Base-by-base conservation (phyloP, 2,797 vertebrate genomes). In the Dendrocincla tyrannina region DNA sequence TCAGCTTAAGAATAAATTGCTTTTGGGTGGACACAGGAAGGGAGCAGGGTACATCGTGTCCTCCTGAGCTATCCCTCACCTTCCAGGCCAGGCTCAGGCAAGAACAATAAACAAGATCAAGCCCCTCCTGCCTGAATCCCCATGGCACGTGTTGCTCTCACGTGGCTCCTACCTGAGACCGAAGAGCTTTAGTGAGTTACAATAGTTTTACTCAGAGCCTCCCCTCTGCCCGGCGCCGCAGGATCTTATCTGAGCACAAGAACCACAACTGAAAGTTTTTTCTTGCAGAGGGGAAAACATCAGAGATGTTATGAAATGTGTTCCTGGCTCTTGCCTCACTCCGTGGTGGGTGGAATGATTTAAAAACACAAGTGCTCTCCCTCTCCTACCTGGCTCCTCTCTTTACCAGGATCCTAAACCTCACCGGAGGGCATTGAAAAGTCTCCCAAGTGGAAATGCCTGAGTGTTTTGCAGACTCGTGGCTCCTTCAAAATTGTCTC, bases 91-190 rank as follows among this genome's bases (percentile, higher is more conserved):
- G 41, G 76, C 28, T 42, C 56, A 35, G 60, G 42, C 66, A 88
- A 77, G 83, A 96, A 91, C 59, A 96, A 74, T 69, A 93, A 96
- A 91, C 89, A 95, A 56, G 32, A 84, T 42, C 69, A 67, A 88
- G 33, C 33, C 46, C 23, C 66, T 78, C 91, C 87, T 88, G 42
- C 66, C n/a, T 47, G 28, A 55, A 52, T 84, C 80, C 82, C 69
- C 69, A 7, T 2, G 47, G 79, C 88, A 84, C 5, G 2, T 67
- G 85, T 52, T 46, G 44, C 41, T 88, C 37, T 76, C 85, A 92
- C 13, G 5, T 2, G 17, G 62, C 30, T 78, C 52, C 63, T 63
- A 88, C 91, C 92, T 92, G 89, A 85, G 84, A 49, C 13, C 0
- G 0, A 63, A 59, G 44, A 85, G 18, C 9, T 85, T 35, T 0